These are phyloP conservation scores for Nesidiocoris tenuis DNA, from an alignment of 2,888 invertebrate genomes.

Conservation along the genomic window DNA sequence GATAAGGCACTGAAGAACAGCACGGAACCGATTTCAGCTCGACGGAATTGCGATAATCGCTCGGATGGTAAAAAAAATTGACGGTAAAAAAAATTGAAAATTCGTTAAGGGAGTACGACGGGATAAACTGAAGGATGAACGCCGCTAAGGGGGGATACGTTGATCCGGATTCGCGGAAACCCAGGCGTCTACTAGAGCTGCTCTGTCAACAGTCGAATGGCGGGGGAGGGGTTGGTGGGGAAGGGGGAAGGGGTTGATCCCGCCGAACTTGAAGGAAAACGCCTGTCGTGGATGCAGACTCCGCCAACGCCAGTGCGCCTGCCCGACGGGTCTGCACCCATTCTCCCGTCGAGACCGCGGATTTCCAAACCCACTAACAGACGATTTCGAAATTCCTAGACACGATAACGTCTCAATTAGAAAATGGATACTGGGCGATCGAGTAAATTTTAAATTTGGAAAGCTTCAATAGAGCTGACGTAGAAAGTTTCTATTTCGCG, in stretches of 20 bases:
- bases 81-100: not conserved
- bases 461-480: too few species aligned
- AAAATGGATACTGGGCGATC: too few species aligned
- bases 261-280: constrained; percentile 32
- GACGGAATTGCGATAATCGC: too few species aligned
- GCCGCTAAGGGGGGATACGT: not conserved
- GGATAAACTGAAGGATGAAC: not conserved
- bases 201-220: constrained; percentile 24
- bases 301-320: constrained; percentile 14
- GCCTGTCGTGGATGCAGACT: constrained; percentile 19
- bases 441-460: too few species aligned
- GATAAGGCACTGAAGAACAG: too few species aligned
- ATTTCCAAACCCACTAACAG: not conserved
- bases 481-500: too few species aligned
- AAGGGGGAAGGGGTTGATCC: not conserved
- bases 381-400: constrained; percentile 15
- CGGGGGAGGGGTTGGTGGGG: too few species aligned
- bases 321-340: constrained; percentile 14
- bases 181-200: constrained; percentile 34
- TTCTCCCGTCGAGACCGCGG: not conserved
- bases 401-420: too few species aligned
- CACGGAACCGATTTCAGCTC: too few species aligned
- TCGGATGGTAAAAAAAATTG: too few species aligned
- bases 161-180: constrained; percentile 30
- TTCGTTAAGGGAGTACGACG: not conserved